phyloP scores from a whole-genome alignment of 2,113 vertebrate species.

The Poeciliopsis prolifica region DNA sequence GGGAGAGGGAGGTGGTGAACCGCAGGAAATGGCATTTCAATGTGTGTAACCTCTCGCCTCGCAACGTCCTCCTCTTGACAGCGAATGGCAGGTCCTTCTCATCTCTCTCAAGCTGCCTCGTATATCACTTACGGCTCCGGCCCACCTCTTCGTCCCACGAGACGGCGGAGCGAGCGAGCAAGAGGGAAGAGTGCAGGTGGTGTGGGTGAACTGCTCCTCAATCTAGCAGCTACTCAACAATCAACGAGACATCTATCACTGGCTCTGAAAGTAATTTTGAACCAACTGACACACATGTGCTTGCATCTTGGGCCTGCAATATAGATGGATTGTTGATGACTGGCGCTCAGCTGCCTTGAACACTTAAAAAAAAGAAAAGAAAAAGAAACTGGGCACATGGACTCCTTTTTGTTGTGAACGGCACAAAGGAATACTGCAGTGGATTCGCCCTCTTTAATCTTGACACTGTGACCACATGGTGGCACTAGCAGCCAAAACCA shows the following conservation, averaged over 20 bases:
- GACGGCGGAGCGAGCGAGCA: conserved; percentile 36
- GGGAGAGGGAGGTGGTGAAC: conserved; percentile 43
- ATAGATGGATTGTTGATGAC: conserved; percentile 41
- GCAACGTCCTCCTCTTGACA: conserved; percentile 53
- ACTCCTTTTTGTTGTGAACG: conserved; percentile 10
- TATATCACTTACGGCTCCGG: conserved; percentile 66
- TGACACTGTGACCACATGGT: conserved; percentile 71
- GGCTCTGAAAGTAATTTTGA: conserved; percentile 56
- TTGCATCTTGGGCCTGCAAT: conserved; percentile 13
- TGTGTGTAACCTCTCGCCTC: conserved; percentile 68
- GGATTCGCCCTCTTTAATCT: conserved; percentile 15
- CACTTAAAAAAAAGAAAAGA: conserved; percentile 12
- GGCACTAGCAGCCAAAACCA: conserved; percentile 82
- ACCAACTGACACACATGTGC: conserved; percentile 40
- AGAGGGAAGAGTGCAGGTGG: conserved; percentile 34
- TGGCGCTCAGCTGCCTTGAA: conserved; percentile 27
- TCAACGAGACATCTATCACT: conserved; percentile 63
- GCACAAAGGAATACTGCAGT: conserved; percentile 34
- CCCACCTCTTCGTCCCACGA: conserved; percentile 46
- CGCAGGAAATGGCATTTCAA: conserved; percentile 70
- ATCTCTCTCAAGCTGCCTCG: conserved; percentile 60
- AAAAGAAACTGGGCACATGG: not conserved
- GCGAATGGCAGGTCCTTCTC: conserved; percentile 71
- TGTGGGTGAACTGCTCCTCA: conserved; percentile 51
- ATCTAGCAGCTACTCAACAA: conserved; percentile 65